Evolutionary conservation across 2,888 invertebrate genomes (phyloP).

Genomic region (Entomobrya multifasciata): DNA sequence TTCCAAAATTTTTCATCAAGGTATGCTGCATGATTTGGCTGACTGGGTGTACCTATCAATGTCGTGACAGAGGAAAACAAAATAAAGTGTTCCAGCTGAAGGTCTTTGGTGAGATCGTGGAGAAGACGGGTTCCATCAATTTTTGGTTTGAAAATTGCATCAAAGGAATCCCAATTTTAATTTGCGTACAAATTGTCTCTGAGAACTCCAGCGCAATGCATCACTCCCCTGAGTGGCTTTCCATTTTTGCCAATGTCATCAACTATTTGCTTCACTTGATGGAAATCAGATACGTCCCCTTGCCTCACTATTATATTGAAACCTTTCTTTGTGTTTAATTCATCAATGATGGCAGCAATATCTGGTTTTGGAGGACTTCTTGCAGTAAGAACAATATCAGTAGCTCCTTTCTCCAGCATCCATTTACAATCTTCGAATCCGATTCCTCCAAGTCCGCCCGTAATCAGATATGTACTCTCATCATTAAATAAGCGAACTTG

Average conservation of each 20-base stretch:
- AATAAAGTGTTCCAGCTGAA: constrained; percentile 67
- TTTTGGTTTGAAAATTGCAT: constrained; percentile 27
- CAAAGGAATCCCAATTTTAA: constrained; percentile 67
- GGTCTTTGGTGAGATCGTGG: constrained; percentile 35
- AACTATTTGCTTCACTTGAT: background rate
- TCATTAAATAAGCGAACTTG: too few relatives aligned
- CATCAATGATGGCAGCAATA: too few relatives aligned
- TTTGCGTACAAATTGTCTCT: constrained; percentile 41
- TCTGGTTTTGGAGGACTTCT: too few relatives aligned
- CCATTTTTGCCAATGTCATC: background rate
- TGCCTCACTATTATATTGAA: too few relatives aligned
- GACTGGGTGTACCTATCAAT: constrained; percentile 22
- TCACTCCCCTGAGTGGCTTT: constrained; percentile 56
- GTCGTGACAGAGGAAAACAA: constrained; percentile 46
- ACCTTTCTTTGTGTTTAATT: too few relatives aligned
- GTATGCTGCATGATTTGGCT: constrained; percentile 37
- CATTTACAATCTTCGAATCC: too few relatives aligned
- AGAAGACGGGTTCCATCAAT: constrained; percentile 1
- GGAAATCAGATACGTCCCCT: too few relatives aligned
- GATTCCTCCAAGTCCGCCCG: too few relatives aligned
- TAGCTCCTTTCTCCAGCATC: too few relatives aligned
- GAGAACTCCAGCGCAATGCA: constrained; percentile 70
- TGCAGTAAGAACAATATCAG: too few relatives aligned
- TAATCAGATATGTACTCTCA: too few relatives aligned
- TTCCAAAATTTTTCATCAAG: constrained; percentile 51